Evolutionary conservation across 2,113 vertebrate genomes (phyloP), one percentile per base, ranked within the genome.

Genomic region (Tachycineta bicolor): DNA sequence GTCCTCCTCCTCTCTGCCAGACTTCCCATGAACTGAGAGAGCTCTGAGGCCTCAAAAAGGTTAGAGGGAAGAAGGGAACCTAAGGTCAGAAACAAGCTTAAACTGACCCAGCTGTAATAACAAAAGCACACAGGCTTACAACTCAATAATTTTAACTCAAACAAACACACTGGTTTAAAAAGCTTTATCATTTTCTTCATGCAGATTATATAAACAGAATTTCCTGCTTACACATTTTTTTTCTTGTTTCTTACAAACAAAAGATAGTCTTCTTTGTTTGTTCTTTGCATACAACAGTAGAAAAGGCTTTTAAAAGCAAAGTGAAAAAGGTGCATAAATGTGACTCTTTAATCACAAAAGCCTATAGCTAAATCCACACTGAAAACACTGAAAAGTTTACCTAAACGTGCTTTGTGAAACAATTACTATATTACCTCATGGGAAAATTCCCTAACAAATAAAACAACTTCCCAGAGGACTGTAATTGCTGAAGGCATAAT

Each of bases 61-160:
- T 91, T 81, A 74, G 52, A 52, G 21, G 52, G 60, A 89, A 93
- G 81, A 52, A 73, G 84, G 81, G 59, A 92, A 93, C 9, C 8
- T 3, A 19, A 80, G 87, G 93, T 68, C 77, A 94, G 46, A 55
- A 91, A 90, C 62, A 86, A 87, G 43, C 44, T 90, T 89, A 87
- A 95, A 96, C 83, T 84, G 74, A 91, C 83, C 34, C 98, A 99
- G 98, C 98, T 98, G 98, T 96, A 97, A 98, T 95, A 98, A 98
- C 98, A 99, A 95, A 96, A 94, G 76, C 80, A 59, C 22, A 71
- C 79, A 75, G 50, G 58, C 75, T 86, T 47, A 64, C 47, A 89
- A 56, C 53, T 74, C 71, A 52, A 41, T 73, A 52, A 39, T 47
- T 82, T 91, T 83, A 53, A 81, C 59, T 91, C 1, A 9, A 93